Conservation (phyloP, 1,140 invertebrate species). For the Bombus polaris region DNA sequence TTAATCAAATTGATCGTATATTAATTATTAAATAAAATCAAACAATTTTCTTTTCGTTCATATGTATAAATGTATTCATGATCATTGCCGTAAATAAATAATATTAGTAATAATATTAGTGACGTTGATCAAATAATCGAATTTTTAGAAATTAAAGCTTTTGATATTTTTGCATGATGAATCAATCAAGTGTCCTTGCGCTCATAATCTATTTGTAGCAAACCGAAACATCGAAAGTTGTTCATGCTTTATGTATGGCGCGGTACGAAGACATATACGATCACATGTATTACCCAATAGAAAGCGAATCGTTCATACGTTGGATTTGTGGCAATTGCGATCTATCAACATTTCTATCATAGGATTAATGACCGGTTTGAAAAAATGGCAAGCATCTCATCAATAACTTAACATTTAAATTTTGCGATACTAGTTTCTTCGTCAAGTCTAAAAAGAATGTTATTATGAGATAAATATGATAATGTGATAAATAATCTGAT, state of each 20-base stretch:
- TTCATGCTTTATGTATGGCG: constrained; percentile 73
- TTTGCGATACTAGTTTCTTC: too few relatives aligned
- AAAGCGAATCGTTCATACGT: constrained; percentile 65
- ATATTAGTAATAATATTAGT: too few relatives aligned
- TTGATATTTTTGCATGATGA: background rate
- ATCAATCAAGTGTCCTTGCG: constrained; percentile 5
- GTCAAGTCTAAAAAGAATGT: background rate
- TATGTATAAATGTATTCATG: background rate
- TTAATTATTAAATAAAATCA: background rate
- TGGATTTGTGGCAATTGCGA: constrained; percentile 44
- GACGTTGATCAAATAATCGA: background rate
- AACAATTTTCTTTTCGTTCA: background rate
- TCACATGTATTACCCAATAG: constrained; percentile 73
- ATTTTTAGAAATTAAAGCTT: background rate
- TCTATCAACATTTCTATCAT: constrained; percentile 4
- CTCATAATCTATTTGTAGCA: constrained; percentile 14
- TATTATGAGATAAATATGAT: background rate
- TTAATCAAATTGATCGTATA: background rate
- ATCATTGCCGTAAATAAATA: too few relatives aligned
- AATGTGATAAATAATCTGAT: background rate
- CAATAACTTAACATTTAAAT: too few relatives aligned
- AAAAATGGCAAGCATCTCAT: background rate
- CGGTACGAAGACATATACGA: constrained; percentile 61
- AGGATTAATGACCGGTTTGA: background rate
- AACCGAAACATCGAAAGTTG: constrained; percentile 70